Conservation (phyloP, 2,797 vertebrate species). For the Sciurus vulgaris region DNA sequence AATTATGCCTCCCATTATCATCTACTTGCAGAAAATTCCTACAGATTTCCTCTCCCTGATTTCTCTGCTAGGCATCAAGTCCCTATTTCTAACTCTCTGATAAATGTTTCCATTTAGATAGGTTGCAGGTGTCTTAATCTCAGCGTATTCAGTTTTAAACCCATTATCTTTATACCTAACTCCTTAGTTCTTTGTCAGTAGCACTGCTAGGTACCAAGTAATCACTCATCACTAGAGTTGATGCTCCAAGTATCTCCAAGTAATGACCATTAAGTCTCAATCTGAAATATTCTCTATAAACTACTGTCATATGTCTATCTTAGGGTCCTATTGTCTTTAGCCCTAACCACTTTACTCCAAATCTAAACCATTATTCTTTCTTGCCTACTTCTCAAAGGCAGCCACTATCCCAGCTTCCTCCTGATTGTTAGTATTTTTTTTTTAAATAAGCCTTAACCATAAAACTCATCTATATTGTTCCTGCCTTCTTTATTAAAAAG, state of each 20-base stretch:
- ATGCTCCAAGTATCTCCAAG: not conserved
- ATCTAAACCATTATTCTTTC: not conserved
- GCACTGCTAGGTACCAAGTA: not conserved
- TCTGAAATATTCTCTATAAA: not conserved
- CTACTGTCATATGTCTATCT: not conserved
- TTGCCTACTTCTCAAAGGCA: too few relatives aligned
- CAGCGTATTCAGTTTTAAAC: not conserved
- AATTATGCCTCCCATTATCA: not conserved
- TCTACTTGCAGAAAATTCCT: not conserved
- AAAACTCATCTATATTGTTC: not conserved
- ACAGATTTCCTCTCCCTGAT: not conserved
- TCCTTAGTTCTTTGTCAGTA: not conserved
- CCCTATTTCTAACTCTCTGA: not conserved
- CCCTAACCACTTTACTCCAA: not conserved
- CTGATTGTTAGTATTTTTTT: not conserved
- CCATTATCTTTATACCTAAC: not conserved
- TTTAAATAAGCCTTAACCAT: not conserved
- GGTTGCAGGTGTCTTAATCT: not conserved
- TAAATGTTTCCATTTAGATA: conserved; percentile 13
- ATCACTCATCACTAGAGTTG: not conserved
- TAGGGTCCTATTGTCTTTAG: not conserved
- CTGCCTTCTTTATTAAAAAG: conserved; percentile 35
- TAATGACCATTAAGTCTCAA: not conserved
- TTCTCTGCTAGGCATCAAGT: not conserved
- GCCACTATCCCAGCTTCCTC: not conserved